A percentile compares a stretch with the other conserved stretches of the same genome.
Conservation (phyloP, 2,113 vertebrate species). For the Pampusana beccarii region DNA sequence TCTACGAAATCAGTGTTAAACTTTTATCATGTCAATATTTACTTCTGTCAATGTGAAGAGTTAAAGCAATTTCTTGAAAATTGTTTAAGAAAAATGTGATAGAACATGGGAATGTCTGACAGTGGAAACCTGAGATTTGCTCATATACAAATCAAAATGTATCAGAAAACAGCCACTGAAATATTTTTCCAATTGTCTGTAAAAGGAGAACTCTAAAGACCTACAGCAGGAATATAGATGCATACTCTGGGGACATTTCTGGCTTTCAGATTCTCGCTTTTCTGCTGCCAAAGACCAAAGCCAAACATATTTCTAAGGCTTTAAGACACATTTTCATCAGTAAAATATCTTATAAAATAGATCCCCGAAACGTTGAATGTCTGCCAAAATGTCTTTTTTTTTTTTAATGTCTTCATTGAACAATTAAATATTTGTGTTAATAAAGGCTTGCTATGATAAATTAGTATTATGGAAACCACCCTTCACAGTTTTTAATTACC, state of each 20-base stretch:
- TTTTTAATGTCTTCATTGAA: constrained; percentile 64
- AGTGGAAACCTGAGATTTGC: constrained; percentile 66
- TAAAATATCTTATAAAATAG: constrained; percentile 80
- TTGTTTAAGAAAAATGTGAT: constrained; percentile 38
- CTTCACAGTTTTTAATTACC: constrained; percentile 65
- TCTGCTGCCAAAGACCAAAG: constrained; percentile 74
- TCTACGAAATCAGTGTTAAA: constrained; percentile 16
- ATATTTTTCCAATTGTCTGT: constrained; percentile 74
- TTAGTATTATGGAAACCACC: constrained; percentile 42
- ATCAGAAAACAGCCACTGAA: constrained; percentile 76
- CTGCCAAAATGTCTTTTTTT: constrained; percentile 70
- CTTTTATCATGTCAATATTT: constrained; percentile 10
- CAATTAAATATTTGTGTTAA: constrained; percentile 66
- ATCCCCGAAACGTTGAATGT: constrained; percentile 67
- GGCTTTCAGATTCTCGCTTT: constrained; percentile 70
- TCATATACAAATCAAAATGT: constrained; percentile 70
- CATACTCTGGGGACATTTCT: constrained; percentile 69
- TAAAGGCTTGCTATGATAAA: constrained; percentile 49
- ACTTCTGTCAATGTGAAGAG: constrained; percentile 41
- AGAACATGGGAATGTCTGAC: constrained; percentile 61
- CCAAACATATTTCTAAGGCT: constrained; percentile 76
- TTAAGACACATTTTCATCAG: constrained; percentile 80
- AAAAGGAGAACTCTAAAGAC: constrained; percentile 74
- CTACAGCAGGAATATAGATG: constrained; percentile 73
- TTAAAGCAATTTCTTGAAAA: constrained; percentile 66